Percentiles rank a stretch among this genome's conserved stretches.
Evolutionary conservation across 2,888 invertebrate genomes (phyloP).

Genomic region (Blera fallax): DNA sequence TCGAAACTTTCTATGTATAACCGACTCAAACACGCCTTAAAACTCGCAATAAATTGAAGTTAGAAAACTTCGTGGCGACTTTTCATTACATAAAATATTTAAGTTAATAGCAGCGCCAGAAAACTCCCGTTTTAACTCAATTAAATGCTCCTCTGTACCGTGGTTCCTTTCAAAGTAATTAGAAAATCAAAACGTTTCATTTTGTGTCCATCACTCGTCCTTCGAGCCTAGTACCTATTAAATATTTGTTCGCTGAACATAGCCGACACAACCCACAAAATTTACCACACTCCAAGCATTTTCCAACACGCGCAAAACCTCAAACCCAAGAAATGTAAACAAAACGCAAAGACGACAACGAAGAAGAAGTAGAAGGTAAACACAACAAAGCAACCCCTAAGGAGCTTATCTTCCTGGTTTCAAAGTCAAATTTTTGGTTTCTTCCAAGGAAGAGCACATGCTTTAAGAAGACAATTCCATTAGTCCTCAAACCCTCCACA

Average conservation of each 20-base stretch:
- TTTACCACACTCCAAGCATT: not conserved
- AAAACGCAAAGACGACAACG: not conserved
- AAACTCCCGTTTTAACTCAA: conserved; percentile 15
- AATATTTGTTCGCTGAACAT: no score
- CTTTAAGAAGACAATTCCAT: conserved; percentile 67
- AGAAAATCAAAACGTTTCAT: conserved; percentile 22
- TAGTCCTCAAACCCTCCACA: conserved; percentile 40
- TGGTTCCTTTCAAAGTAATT: conserved; percentile 44
- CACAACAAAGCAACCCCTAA: conserved; percentile 70
- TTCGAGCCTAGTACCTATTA: no score
- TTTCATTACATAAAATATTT: conserved; percentile 40
- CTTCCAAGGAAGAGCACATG: conserved; percentile 43
- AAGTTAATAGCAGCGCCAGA: not conserved
- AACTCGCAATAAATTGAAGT: not conserved
- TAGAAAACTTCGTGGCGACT: not conserved
- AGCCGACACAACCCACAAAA: not conserved
- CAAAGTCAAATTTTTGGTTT: conserved; percentile 66
- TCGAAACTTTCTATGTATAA: not conserved
- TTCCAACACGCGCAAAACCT: conserved; percentile 56
- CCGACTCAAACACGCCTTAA: not conserved
- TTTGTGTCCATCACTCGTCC: conserved; percentile 4
- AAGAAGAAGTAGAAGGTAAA: conserved; percentile 5
- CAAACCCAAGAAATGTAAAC: conserved; percentile 60
- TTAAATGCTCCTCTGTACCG: conserved; percentile 27
- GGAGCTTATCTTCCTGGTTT: conserved; percentile 68